A percentile compares a stretch with the other conserved stretches of the same genome.
These are phyloP conservation scores for Agrypnus murinus DNA, from an alignment of 2,888 invertebrate genomes.

Conservation along the genomic window DNA sequence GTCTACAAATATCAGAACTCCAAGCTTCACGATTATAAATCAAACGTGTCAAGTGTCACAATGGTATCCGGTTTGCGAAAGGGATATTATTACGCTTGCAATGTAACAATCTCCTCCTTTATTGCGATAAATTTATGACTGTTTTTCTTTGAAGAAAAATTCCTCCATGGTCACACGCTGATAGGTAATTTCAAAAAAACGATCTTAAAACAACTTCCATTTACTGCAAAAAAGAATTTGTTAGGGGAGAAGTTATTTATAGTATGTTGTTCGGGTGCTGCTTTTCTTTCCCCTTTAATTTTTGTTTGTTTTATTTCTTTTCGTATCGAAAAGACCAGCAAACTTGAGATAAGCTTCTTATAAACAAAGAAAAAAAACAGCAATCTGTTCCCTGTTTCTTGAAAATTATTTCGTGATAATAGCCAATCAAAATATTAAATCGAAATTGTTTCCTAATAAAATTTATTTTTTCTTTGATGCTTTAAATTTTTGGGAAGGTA, in stretches of 20 bases:
- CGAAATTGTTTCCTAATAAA: too few species aligned
- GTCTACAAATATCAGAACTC: too few species aligned
- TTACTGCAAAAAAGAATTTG: background rate
- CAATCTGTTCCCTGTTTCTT: too few species aligned
- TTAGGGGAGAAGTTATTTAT: background rate
- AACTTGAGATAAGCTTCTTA: slow-evolving; percentile 1
- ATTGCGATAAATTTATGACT: slow-evolving; percentile 17
- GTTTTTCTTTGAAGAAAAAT: background rate
- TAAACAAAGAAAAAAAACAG: too few species aligned
- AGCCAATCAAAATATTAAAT: too few species aligned
- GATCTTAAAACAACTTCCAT: too few species aligned
- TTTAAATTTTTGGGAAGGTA: too few species aligned
- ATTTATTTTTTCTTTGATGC: too few species aligned
- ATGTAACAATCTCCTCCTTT: slow-evolving; percentile 2
- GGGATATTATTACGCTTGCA: background rate
- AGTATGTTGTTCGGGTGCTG: background rate
- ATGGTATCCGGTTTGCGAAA: slow-evolving; percentile 11
- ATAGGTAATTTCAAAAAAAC: too few species aligned
- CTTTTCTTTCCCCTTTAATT: slow-evolving; percentile 8
- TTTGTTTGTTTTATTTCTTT: slow-evolving; percentile 10
- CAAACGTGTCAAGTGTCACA: slow-evolving; percentile 25
- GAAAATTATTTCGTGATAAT: too few species aligned
- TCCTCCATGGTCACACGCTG: background rate
- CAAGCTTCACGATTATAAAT: slow-evolving; percentile 12
- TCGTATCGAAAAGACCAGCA: background rate